Percentiles rank a stretch among this genome's conserved stretches.
Conservation (phyloP, 2,888 invertebrate species). For the Omphaloscelis lunosa region DNA sequence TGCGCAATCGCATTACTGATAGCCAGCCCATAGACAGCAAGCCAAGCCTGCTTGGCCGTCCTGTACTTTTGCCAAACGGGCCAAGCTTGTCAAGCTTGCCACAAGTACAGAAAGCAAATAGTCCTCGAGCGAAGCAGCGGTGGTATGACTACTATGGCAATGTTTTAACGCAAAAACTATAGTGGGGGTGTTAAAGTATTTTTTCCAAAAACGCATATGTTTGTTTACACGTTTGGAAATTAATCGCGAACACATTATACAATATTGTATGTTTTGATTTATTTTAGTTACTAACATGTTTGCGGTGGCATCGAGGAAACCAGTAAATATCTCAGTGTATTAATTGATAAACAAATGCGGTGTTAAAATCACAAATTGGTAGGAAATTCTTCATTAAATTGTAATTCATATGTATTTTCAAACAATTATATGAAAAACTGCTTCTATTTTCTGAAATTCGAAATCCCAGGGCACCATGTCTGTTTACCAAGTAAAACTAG, state of each 20-base stretch:
- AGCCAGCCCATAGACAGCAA: not conserved
- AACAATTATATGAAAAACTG: not conserved
- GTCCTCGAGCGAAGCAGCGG: not conserved
- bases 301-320: too few species aligned
- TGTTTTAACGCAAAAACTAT: too few species aligned
- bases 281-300: not conserved
- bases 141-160: not conserved
- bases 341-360: not conserved
- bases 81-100: not conserved
- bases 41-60: slow-evolving; percentile 1
- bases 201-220: not conserved
- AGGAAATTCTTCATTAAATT: not conserved
- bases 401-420: not conserved
- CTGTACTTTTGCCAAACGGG: not conserved
- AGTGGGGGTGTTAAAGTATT: not conserved
- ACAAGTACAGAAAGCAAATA: not conserved
- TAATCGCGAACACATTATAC: not conserved
- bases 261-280: not conserved
- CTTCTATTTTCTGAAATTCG: not conserved
- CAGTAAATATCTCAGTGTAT: too few species aligned
- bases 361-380: not conserved
- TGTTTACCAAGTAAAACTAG: not conserved
- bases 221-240: not conserved
- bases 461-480: not conserved
- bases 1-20: not conserved